Evolutionary conservation across 2,113 vertebrate species (phyloP).

Genomic region (Ranitomeya variabilis): DNA sequence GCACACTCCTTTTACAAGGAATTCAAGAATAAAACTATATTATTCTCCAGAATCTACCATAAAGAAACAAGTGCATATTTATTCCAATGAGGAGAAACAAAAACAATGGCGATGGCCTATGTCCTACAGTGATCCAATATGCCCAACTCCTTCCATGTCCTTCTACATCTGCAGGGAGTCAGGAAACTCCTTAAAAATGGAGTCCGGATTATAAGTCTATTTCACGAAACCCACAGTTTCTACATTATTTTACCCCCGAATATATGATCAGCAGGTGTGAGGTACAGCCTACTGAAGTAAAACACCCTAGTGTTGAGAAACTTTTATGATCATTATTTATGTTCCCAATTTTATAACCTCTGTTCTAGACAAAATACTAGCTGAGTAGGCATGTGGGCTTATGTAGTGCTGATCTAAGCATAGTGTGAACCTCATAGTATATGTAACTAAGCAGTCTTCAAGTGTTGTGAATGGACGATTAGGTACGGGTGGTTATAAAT

Average conservation of each 20-base stretch:
- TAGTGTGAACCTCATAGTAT: neutral
- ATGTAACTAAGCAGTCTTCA: slow-evolving; percentile 55
- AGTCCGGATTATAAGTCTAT: too few species aligned
- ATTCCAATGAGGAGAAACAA: neutral
- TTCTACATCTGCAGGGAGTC: too few species aligned
- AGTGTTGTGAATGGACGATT: slow-evolving; percentile 66
- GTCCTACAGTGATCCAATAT: too few species aligned
- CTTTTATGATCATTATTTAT: neutral
- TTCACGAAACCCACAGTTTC: too few species aligned
- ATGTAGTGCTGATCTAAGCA: neutral
- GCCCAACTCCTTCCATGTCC: too few species aligned
- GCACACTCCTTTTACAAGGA: neutral
- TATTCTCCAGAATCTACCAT: neutral
- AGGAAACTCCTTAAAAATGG: too few species aligned
- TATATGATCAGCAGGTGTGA: too few species aligned
- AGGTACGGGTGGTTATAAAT: slow-evolving; percentile 63
- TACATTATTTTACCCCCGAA: too few species aligned
- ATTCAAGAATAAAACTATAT: too few species aligned
- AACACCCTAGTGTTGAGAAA: neutral
- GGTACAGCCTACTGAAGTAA: neutral
- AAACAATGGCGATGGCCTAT: too few species aligned
- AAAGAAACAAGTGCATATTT: neutral
- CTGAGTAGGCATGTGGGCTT: neutral
- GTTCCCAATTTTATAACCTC: neutral
- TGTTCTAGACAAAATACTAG: neutral